phyloP scores from a whole-genome alignment of 2,888 invertebrate species.

The Neria commutata region DNA sequence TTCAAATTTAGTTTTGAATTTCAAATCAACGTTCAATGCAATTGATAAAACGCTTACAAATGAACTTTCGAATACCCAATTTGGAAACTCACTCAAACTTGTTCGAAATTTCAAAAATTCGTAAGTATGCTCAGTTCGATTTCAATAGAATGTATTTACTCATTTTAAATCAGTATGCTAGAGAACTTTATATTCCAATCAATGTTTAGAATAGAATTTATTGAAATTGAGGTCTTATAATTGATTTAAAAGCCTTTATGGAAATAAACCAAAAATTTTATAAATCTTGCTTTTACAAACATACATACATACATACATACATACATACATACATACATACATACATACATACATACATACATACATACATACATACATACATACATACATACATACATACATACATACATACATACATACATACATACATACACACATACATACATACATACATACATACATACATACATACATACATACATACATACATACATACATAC shows the following conservation, averaged over 20 bases:
- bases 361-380: neutral
- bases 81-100: no score
- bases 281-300: neutral
- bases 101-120: no score
- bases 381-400: slow-evolving; percentile 15
- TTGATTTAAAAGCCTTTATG: neutral
- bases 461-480: neutral
- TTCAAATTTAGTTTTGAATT: no score
- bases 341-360: neutral
- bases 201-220: no score
- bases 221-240: no score
- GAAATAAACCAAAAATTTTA: neutral
- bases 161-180: no score
- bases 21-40: no score
- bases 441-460: slow-evolving; percentile 14
- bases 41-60: no score
- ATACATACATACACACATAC: neutral
- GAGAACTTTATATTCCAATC: no score
- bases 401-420: neutral
- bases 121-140: neutral
- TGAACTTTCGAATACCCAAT: no score
- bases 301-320: neutral
- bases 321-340: neutral
- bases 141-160: neutral
- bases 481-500: slow-evolving; percentile 3